Evolutionary conservation across 2,113 vertebrate genomes (phyloP).

Genomic region (Nerophis lumbriciformis): DNA sequence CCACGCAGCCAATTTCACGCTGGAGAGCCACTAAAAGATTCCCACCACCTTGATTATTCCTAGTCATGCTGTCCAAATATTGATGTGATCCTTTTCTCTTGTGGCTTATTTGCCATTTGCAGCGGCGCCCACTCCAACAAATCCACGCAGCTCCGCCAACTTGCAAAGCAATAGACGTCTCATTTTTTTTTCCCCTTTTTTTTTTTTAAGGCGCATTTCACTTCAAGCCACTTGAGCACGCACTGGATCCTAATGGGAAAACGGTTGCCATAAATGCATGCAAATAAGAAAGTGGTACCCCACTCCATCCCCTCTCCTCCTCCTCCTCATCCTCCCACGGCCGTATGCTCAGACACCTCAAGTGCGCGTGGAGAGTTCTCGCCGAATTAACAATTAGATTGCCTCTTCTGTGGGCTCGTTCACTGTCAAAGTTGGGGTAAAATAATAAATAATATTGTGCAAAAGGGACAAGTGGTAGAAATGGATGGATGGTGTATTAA

Average conservation of each 20-base stretch:
- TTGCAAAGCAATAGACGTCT: slow-evolving; percentile 50
- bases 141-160: slow-evolving; percentile 81
- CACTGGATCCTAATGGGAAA: slow-evolving; percentile 60
- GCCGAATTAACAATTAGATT: slow-evolving; percentile 42
- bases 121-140: slow-evolving; percentile 78
- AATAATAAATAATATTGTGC: too few relatives aligned
- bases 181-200: slow-evolving; percentile 57
- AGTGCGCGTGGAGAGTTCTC: slow-evolving; percentile 16
- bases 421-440: neutral
- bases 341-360: slow-evolving; percentile 47
- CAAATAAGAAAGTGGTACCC: slow-evolving; percentile 53
- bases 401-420: slow-evolving; percentile 9
- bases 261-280: slow-evolving; percentile 62
- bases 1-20: slow-evolving; percentile 75
- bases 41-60: slow-evolving; percentile 90
- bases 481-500: too few relatives aligned
- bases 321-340: slow-evolving; percentile 36
- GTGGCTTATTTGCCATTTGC: slow-evolving; percentile 81
- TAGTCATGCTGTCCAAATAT: slow-evolving; percentile 99
- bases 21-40: slow-evolving; percentile 81
- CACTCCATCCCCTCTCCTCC: neutral
- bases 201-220: slow-evolving; percentile 60
- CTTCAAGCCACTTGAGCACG: slow-evolving; percentile 82
- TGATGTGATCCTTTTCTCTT: slow-evolving; percentile 90
- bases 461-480: neutral